phyloP scores from a whole-genome alignment of 2,888 invertebrate species.

The Pristionchus exspectatus region DNA sequence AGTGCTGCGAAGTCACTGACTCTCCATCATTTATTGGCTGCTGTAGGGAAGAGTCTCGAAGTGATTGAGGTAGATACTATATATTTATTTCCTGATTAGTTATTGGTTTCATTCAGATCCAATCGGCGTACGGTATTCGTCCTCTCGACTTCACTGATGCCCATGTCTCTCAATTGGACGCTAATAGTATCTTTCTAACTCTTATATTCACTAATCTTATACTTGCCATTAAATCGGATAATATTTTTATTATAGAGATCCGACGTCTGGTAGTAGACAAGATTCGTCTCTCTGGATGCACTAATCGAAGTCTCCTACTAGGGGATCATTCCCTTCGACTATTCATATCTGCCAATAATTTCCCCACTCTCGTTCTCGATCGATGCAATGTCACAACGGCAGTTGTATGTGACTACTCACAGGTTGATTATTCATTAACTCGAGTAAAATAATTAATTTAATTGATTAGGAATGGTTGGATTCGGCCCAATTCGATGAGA shows the following conservation, averaged over 20 bases:
- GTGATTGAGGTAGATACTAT: constrained; percentile 33
- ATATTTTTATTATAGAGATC: constrained; percentile 26
- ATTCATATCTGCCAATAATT: constrained; percentile 44
- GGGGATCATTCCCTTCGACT: constrained; percentile 29
- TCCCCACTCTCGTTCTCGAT: constrained; percentile 54
- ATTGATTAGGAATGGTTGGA: constrained; percentile 34
- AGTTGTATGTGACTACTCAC: constrained; percentile 54
- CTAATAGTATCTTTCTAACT: not conserved
- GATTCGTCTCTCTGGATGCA: constrained; percentile 28
- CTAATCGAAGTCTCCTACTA: constrained; percentile 16
- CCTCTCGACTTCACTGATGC: constrained; percentile 46
- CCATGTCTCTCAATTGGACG: constrained; percentile 54
- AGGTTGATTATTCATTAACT: not conserved
- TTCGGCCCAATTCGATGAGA: constrained; percentile 40
- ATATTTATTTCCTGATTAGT: not conserved
- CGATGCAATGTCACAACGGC: constrained; percentile 46
- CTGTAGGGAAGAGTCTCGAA: constrained; percentile 26
- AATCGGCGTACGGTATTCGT: constrained; percentile 40
- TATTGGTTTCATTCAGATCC: constrained; percentile 11
- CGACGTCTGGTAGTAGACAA: constrained; percentile 50
- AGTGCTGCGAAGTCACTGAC: constrained; percentile 42
- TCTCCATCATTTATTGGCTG: constrained; percentile 46
- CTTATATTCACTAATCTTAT: not conserved
- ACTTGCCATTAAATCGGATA: not conserved
- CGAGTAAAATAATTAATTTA: not conserved